Conservation (phyloP, 92 coral and sea anemone species). For the Bergia sp. region DNA sequence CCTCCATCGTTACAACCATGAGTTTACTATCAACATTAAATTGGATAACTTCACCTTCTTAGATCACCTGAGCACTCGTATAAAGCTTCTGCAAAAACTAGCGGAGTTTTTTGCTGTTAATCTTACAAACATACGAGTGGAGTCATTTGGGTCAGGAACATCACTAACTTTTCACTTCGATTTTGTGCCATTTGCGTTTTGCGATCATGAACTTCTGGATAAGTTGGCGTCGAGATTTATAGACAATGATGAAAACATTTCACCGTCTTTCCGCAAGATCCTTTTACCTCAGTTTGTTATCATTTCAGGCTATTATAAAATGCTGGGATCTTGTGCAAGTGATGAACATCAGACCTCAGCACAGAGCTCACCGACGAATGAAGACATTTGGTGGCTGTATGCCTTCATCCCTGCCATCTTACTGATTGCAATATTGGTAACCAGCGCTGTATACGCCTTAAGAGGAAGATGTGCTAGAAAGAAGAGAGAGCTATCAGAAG, state of each 20-base stretch:
- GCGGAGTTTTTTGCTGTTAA: slow-evolving; percentile 70
- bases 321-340: slow-evolving; percentile 48
- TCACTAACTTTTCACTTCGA: slow-evolving; percentile 68
- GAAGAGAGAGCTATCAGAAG: slow-evolving; percentile 12
- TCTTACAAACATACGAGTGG: slow-evolving; percentile 64
- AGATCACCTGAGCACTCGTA: slow-evolving; percentile 63
- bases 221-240: slow-evolving; percentile 39
- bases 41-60: slow-evolving; percentile 62
- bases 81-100: slow-evolving; percentile 58
- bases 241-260: slow-evolving; percentile 42
- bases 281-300: slow-evolving; percentile 66
- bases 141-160: slow-evolving; percentile 60
- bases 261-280: slow-evolving; percentile 61
- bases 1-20: slow-evolving; percentile 54
- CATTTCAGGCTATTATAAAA: slow-evolving; percentile 55
- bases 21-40: slow-evolving; percentile 56
- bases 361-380: slow-evolving; percentile 36
- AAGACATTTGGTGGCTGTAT: slow-evolving; percentile 87
- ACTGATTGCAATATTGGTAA: slow-evolving; percentile 67
- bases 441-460: slow-evolving; percentile 72
- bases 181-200: slow-evolving; percentile 55
- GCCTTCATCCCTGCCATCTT: slow-evolving; percentile 87
- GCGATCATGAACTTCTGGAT: slow-evolving; percentile 38
- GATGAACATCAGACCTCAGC: slow-evolving; percentile 41
- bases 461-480: slow-evolving; percentile 13